These are phyloP conservation scores for Ctena decussata DNA, from an alignment of 2,888 invertebrate species.

Conservation along the genomic window DNA sequence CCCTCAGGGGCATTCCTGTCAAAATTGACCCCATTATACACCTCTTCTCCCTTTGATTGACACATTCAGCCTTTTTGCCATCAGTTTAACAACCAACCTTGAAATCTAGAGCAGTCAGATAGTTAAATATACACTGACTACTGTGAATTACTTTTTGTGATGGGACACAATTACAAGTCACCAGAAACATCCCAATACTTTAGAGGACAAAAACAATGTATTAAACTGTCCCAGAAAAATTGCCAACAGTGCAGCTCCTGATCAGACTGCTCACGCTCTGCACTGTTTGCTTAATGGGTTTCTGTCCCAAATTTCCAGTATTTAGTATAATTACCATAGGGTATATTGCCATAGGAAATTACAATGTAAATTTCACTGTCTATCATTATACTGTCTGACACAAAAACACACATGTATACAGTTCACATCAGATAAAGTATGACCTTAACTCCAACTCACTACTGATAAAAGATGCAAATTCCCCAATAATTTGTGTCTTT, in stretches of 20 bases:
- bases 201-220: no score
- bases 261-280: no score
- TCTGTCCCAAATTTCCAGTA: no score
- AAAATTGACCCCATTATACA: neutral
- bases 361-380: neutral
- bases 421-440: neutral
- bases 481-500: neutral
- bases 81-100: neutral
- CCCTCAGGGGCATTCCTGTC: constrained; percentile 8
- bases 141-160: neutral
- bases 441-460: neutral
- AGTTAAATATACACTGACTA: neutral
- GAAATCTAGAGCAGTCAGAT: neutral
- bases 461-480: neutral
- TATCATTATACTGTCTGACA: neutral
- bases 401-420: neutral
- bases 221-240: no score
- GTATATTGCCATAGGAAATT: no score
- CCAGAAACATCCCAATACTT: no score
- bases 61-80: neutral
- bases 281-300: no score
- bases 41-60: neutral
- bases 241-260: no score
- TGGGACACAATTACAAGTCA: no score
- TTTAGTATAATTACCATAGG: no score